Base-by-base conservation (phyloP, 2,888 invertebrate genomes). In the Lithosia quadra region DNA sequence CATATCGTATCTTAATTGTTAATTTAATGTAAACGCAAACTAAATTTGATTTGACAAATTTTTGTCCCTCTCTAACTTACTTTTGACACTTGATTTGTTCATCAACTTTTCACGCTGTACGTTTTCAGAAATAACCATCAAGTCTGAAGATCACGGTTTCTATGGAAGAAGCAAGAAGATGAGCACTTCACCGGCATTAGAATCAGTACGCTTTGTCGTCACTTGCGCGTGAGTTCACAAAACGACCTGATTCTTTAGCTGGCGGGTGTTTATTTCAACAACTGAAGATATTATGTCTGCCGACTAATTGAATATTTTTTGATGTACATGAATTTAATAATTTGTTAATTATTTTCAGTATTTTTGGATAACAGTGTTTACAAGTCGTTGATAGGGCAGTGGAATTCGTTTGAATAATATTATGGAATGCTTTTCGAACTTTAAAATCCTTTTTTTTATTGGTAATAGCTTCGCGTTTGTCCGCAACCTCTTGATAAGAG, bases 131-230 rank as follows among this genome's bases (percentile, higher is more conserved):
- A n/a, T 5, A 49, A 49, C 0, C 49, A 15, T 15, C 15, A 5
- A 4, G 13, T n/a, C 18, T 8, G n/a, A 15, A n/a, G n/a, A 49
- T n/a, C n/a, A 49, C 49, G 9, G n/a, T n/a, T 49, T n/a, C n/a
- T n/a, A n/a, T n/a, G n/a, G 49, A 61, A 53, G 18, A 55, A 18
- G 34, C 5, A 36, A 67, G 57, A 66, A 70, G 55, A 66, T 7
- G 66, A 79, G 75, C 78, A 79, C 65, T 62, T 63, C 77, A 73
- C 83, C 80, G 84, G 69, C 86, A 88, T 91, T 91, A 91, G 91
- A 91, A 91, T 91, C 89, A 88, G 91, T 89, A 90, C 90, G 91
- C 90, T 91, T 91, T 91, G 91, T 91, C 88, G 90, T 91, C 90
- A 90, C 88, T 77, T 81, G 75, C 79, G 77, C 75, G 89, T 88